A percentile compares a stretch with the other conserved stretches of the same genome.
These are phyloP conservation scores for Montipora sp. DNA, from an alignment of 64 coral and sea anemone genomes.

Conservation along the genomic window DNA sequence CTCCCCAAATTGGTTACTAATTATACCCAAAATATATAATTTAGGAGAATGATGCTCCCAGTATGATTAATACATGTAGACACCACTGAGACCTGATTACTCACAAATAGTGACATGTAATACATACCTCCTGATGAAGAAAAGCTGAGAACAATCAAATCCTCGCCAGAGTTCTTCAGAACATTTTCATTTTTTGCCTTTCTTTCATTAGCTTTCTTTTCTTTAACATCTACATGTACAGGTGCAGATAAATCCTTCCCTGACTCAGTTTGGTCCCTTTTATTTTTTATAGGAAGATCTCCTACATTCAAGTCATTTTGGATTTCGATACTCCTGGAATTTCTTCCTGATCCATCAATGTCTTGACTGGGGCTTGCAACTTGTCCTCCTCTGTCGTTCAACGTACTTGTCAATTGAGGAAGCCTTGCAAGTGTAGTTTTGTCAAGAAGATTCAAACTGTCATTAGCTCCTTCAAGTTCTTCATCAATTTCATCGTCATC, in stretches of 20 bases:
- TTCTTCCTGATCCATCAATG: neutral
- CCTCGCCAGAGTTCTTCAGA: constrained; percentile 18
- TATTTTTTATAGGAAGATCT: neutral
- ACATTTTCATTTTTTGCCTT: neutral
- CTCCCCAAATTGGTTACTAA: no score
- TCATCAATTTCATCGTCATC: constrained; percentile 80
- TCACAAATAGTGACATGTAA: neutral
- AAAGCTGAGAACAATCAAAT: constrained; percentile 77
- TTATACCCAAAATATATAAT: no score
- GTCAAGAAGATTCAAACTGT: constrained; percentile 81
- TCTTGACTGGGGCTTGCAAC: constrained; percentile 7
- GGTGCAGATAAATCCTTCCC: neutral
- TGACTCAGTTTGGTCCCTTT: neutral
- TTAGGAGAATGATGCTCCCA: neutral
- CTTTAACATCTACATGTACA: neutral
- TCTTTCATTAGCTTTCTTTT: constrained; percentile 14
- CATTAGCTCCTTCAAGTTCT: constrained; percentile 83
- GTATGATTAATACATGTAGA: neutral
- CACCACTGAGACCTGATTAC: neutral
- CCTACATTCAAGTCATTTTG: neutral
- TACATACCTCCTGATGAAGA: constrained; percentile 34
- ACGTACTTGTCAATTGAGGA: constrained; percentile 52
- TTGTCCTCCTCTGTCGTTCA: neutral
- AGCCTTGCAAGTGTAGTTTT: constrained; percentile 65
- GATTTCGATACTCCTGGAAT: neutral